These are phyloP conservation scores for Cygnus buccinator DNA, from an alignment of 2,113 vertebrate genomes.

Conservation along the genomic window DNA sequence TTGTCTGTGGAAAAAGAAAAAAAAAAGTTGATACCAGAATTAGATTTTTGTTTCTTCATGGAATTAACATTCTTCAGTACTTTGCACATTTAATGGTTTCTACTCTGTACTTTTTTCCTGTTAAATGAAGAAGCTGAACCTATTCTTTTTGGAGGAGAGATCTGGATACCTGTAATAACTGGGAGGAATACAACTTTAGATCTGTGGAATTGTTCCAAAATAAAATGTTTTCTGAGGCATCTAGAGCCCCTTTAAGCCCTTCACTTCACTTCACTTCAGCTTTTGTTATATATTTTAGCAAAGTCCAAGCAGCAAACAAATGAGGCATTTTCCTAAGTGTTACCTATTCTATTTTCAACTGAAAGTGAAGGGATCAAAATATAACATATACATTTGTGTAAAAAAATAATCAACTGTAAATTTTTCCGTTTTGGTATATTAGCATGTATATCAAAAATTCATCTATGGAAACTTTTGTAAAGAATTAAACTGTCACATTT, in stretches of 20 bases:
- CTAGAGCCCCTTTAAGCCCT: slow-evolving; percentile 51
- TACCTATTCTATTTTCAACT: slow-evolving; percentile 71
- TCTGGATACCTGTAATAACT: background rate
- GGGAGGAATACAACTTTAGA: background rate
- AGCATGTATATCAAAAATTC: slow-evolving; percentile 64
- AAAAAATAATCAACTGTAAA: slow-evolving; percentile 55
- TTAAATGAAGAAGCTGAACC: background rate
- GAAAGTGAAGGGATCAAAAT: slow-evolving; percentile 65
- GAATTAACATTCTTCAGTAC: background rate
- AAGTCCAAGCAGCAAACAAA: background rate
- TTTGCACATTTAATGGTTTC: background rate
- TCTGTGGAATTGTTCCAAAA: slow-evolving; percentile 43
- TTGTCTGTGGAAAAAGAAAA: slow-evolving; percentile 15
- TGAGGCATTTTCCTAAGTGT: slow-evolving; percentile 48
- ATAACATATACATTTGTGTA: slow-evolving; percentile 54
- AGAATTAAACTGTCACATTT: slow-evolving; percentile 65
- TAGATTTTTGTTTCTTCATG: slow-evolving; percentile 5
- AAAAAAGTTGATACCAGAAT: background rate
- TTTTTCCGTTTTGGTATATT: slow-evolving; percentile 66
- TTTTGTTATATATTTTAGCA: slow-evolving; percentile 48
- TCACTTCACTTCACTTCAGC: slow-evolving; percentile 45
- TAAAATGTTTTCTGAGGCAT: slow-evolving; percentile 60
- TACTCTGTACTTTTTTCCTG: background rate
- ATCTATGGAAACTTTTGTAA: slow-evolving; percentile 75
- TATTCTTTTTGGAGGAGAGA: background rate